Conservation (phyloP, 92 coral and sea anemone genomes). For the Heliopora coerulea region DNA sequence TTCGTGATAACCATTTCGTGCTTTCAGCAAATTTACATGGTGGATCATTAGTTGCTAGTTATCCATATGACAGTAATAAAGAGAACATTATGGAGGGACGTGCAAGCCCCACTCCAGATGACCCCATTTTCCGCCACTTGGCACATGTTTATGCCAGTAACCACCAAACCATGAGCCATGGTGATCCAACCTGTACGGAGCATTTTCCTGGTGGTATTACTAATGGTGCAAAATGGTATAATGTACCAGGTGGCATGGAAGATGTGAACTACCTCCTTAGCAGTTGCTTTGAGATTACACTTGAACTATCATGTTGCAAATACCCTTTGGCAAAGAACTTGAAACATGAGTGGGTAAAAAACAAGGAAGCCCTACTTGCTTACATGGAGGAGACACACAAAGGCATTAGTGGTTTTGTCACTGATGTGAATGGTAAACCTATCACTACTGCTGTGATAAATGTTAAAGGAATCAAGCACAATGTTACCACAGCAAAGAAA, state of each 20-base stretch:
- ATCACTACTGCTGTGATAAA: slow-evolving; percentile 68
- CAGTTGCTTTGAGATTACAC: slow-evolving; percentile 92
- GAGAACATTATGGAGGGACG: slow-evolving; percentile 23
- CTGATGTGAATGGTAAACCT: slow-evolving; percentile 56
- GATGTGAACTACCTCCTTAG: slow-evolving; percentile 93
- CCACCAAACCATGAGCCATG: slow-evolving; percentile 80
- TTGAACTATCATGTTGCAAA: slow-evolving; percentile 90
- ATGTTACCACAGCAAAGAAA: slow-evolving; percentile 62
- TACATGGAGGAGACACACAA: slow-evolving; percentile 85
- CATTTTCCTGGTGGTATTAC: slow-evolving; percentile 75
- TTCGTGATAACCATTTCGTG: slow-evolving; percentile 67
- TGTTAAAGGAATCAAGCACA: slow-evolving; percentile 67
- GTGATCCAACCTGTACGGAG: slow-evolving; percentile 46
- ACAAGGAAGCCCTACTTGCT: slow-evolving; percentile 68
- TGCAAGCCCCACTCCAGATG: slow-evolving; percentile 84
- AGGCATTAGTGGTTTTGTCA: slow-evolving; percentile 87
- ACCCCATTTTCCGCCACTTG: slow-evolving; percentile 69
- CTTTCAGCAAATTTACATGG: slow-evolving; percentile 97
- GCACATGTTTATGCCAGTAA: slow-evolving; percentile 78
- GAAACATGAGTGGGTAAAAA: slow-evolving; percentile 76
- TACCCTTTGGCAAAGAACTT: slow-evolving; percentile 65
- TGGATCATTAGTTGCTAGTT: slow-evolving; percentile 96
- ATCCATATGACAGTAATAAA: slow-evolving; percentile 88
- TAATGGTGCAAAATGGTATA: slow-evolving; percentile 95
- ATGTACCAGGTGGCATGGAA: slow-evolving; percentile 98